phyloP scores from a whole-genome alignment of 1,140 invertebrate species.

The Galleria mellonella region DNA sequence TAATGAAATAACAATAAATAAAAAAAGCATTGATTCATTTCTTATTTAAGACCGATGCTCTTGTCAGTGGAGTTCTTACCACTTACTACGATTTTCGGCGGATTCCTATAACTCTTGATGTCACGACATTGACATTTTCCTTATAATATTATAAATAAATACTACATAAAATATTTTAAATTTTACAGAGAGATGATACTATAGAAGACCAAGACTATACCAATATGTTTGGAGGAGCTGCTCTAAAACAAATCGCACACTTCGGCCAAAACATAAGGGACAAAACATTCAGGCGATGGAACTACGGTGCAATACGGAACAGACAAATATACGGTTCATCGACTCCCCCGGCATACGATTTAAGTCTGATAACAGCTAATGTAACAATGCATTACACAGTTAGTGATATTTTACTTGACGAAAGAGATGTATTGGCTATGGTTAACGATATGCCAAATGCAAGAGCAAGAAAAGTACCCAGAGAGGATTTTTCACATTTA shows the following conservation, averaged over 20 bases:
- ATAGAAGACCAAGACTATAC: too few relatives aligned
- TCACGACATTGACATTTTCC: too few relatives aligned
- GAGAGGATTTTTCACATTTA: conserved; percentile 33
- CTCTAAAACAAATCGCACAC: conserved; percentile 52
- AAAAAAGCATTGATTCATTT: too few relatives aligned
- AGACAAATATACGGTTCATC: conserved; percentile 24
- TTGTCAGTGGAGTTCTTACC: too few relatives aligned
- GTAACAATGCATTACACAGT: conserved; percentile 52
- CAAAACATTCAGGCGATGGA: conserved; percentile 37
- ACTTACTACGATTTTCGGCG: too few relatives aligned
- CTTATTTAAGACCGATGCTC: too few relatives aligned
- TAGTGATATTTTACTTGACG: conserved; percentile 35
- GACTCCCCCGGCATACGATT: conserved; percentile 34
- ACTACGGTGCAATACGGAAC: conserved; percentile 29
- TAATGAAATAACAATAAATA: too few relatives aligned
- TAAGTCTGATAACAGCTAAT: conserved; percentile 29
- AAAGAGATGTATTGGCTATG: conserved; percentile 49
- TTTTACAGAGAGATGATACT: too few relatives aligned
- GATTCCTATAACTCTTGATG: too few relatives aligned
- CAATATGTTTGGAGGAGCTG: conserved; percentile 21
- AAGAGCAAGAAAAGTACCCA: conserved; percentile 29
- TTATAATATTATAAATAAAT: too few relatives aligned
- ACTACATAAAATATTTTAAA: too few relatives aligned
- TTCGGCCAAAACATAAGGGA: conserved; percentile 53
- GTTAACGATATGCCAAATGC: conserved; percentile 35